phyloP scores from a whole-genome alignment of 2,113 vertebrate genomes.

The Poecilia latipinna region DNA sequence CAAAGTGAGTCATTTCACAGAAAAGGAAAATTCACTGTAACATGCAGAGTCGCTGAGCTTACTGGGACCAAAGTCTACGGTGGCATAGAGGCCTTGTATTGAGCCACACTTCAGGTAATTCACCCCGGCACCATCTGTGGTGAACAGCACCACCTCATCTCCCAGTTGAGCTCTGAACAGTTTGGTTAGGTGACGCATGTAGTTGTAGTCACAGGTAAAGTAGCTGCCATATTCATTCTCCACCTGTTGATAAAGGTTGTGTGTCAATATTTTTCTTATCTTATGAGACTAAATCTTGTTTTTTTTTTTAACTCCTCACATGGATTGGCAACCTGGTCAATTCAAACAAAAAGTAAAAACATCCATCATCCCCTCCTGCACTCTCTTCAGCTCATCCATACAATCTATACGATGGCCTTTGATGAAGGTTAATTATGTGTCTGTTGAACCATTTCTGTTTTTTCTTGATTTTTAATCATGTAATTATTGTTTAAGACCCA shows the following conservation, averaged over 20 bases:
- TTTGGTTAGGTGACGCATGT: constrained; percentile 85
- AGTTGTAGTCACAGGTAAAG: constrained; percentile 89
- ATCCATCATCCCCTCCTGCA: too few species aligned
- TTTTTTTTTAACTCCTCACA: too few species aligned
- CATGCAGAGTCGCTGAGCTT: not conserved
- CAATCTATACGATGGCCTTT: too few species aligned
- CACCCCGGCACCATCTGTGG: constrained; percentile 86
- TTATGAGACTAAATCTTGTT: too few species aligned
- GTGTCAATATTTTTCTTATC: not conserved
- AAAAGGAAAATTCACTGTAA: not conserved
- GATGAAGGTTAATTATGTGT: too few species aligned
- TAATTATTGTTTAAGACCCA: too few species aligned
- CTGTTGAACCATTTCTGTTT: too few species aligned
- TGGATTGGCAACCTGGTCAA: too few species aligned
- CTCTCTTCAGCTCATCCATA: too few species aligned
- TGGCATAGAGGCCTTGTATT: constrained; percentile 89
- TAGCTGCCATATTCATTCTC: constrained; percentile 98
- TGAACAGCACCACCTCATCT: constrained; percentile 88
- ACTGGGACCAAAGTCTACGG: constrained; percentile 93
- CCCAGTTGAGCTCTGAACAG: constrained; percentile 87
- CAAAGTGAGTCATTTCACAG: not conserved
- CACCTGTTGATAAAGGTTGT: constrained; percentile 79
- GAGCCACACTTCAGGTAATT: constrained; percentile 84
- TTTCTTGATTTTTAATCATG: too few species aligned
- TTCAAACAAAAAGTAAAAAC: too few species aligned